Conservation (phyloP, 2,113 vertebrate genomes). For the Rhineura floridana region DNA sequence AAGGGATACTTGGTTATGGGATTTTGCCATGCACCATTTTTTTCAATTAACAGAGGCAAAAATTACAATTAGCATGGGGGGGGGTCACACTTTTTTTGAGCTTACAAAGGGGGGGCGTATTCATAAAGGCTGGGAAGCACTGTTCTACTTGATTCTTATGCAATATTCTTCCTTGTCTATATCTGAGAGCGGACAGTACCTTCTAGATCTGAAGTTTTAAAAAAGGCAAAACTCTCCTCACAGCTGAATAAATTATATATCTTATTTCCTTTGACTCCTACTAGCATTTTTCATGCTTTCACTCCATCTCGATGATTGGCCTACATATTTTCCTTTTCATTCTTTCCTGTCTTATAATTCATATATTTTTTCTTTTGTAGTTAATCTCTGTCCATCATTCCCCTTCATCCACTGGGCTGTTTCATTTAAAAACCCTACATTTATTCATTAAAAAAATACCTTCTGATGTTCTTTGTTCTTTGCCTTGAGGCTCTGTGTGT, state of each 20-base stretch:
- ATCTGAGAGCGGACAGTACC: background rate
- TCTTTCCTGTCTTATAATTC: background rate
- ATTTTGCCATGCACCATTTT: too few species aligned
- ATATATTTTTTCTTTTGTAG: background rate
- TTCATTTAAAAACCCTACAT: background rate
- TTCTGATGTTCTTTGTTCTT: background rate
- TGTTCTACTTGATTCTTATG: background rate
- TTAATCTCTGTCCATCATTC: background rate
- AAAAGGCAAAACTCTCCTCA: background rate
- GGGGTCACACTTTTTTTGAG: too few species aligned
- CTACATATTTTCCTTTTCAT: slow-evolving; percentile 1
- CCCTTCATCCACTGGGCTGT: background rate
- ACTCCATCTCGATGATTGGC: background rate
- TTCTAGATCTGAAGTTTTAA: background rate
- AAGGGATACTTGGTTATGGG: too few species aligned
- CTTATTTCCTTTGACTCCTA: background rate
- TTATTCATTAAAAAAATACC: background rate
- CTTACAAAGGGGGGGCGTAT: too few species aligned
- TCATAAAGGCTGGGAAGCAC: too few species aligned
- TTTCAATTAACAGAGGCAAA: too few species aligned
- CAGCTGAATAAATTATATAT: background rate
- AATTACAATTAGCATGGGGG: too few species aligned
- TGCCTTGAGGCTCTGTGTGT: background rate
- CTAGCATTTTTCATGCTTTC: background rate
- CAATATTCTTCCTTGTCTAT: background rate